These are phyloP conservation scores for Sparus aurata DNA, from an alignment of 2,797 vertebrate genomes.

Conservation along the genomic window DNA sequence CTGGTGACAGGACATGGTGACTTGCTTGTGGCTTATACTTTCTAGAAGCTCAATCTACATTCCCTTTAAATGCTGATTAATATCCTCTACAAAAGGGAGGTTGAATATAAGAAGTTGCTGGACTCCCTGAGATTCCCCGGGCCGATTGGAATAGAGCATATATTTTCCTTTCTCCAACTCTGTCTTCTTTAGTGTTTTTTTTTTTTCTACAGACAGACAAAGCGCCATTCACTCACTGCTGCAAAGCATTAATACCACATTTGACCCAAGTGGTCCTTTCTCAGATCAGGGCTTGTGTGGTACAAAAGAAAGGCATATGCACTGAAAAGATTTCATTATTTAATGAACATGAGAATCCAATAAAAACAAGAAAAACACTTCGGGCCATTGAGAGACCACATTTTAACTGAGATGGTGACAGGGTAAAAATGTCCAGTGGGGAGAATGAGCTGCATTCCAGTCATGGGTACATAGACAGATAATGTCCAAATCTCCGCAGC, in stretches of 20 bases:
- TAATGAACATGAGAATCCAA: constrained; percentile 72
- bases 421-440: constrained; percentile 43
- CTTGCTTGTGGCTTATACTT: constrained; percentile 46
- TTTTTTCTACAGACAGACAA: constrained; percentile 49
- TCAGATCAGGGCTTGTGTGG: constrained; percentile 44
- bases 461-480: constrained; percentile 88
- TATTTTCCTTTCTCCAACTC: constrained; percentile 32
- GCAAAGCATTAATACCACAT: constrained; percentile 63
- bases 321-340: constrained; percentile 61
- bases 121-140: not conserved
- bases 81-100: constrained; percentile 23
- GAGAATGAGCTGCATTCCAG: constrained; percentile 77
- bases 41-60: constrained; percentile 26
- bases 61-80: constrained; percentile 38
- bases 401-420: constrained; percentile 56
- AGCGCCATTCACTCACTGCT: constrained; percentile 57
- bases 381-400: constrained; percentile 51
- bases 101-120: constrained; percentile 16
- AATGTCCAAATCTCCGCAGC: constrained; percentile 79
- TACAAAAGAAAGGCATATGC: constrained; percentile 46
- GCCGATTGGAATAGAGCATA: constrained; percentile 26
- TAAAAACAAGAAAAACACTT: constrained; percentile 63
- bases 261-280: constrained; percentile 58
- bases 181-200: constrained; percentile 21
- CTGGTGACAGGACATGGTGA: constrained; percentile 65